phyloP scores from a whole-genome alignment of 2,797 vertebrate genomes.

The Acanthurus tractus region DNA sequence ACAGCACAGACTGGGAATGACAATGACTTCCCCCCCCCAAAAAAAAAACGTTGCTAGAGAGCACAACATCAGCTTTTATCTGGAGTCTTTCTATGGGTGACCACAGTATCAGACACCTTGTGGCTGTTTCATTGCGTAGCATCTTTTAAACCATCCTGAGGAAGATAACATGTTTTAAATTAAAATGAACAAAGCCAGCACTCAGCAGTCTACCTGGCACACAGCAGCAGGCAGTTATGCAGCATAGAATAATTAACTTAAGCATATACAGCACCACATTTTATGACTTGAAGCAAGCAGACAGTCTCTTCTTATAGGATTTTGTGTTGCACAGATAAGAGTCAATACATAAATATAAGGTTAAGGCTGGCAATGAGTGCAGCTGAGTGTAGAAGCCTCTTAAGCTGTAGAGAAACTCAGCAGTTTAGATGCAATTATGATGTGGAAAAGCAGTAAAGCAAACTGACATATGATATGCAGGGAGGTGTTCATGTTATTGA shows the following conservation, averaged over 20 bases:
- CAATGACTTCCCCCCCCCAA: too few relatives aligned
- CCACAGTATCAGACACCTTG: background rate
- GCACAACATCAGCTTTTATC: background rate
- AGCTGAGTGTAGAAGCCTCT: conserved; percentile 19
- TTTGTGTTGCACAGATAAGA: conserved; percentile 43
- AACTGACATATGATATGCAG: background rate
- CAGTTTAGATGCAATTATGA: conserved; percentile 62
- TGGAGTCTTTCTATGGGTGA: background rate
- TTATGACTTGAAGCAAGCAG: conserved; percentile 20
- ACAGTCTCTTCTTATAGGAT: conserved; percentile 13
- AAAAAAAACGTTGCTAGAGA: too few relatives aligned
- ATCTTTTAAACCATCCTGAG: background rate
- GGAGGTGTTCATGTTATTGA: background rate
- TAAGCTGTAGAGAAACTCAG: conserved; percentile 17
- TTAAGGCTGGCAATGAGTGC: conserved; percentile 26
- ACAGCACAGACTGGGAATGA: too few relatives aligned
- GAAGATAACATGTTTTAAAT: conserved; percentile 5
- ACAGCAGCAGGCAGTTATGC: conserved; percentile 15
- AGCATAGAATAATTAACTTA: conserved; percentile 32
- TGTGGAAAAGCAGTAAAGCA: conserved; percentile 40
- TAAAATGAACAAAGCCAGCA: conserved; percentile 19
- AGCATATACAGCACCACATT: conserved; percentile 38
- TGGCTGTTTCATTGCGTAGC: background rate
- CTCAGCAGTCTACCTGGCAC: conserved; percentile 7
- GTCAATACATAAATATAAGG: conserved; percentile 46